Base-by-base conservation (phyloP, 2,797 vertebrate species). In the Danio aesculapii region DNA sequence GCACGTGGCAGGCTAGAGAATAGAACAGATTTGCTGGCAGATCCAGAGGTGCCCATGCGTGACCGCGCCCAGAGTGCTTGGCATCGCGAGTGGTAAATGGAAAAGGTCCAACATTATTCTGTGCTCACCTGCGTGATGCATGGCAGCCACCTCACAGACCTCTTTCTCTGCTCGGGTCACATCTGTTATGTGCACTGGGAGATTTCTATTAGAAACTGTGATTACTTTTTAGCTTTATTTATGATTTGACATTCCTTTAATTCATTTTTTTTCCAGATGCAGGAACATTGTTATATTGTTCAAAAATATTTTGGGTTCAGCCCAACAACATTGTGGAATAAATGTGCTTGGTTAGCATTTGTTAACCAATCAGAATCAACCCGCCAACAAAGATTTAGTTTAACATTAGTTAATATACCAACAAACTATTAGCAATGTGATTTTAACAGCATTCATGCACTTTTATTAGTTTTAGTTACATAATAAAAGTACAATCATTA, bases 1-100 rank as follows among this genome's bases (percentile, higher is more conserved):
- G 43, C 79, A 58, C 4, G 70, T 74, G 69, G 66, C 77, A 80
- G 41, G 19, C 41, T 57, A 66, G 21, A 66, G 81, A 76, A 73
- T 63, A 55, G 61, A 83, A 62, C 52, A 58, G 77, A 80, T 82
- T 82, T 76, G 75, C 49, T 67, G 71, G 71, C 84, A 72, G 81
- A 82, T 79, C 46, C 52, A 79, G 80, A 76, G 59, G 84, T 81
- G 59, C 63, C 67, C 84, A 67, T 75, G 80, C 53, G 39, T 85
- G 67, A 70, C 73, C 59, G 43, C 66, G 49, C 63, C 57, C 79
- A 72, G 66, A 82, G 78, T 71, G 53, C 77, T 69, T 85, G 80
- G 80, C 81, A 79, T 50, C 52, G 46, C 17, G 68, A 81, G 62
- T 30, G 53, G 59, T 41, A 74, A 71, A 74, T 53, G 66, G 68